A percentile compares a stretch with the other conserved stretches of the same genome.
phyloP scores from a whole-genome alignment of 2,113 vertebrate species.

The Oxyruncus cristatus region DNA sequence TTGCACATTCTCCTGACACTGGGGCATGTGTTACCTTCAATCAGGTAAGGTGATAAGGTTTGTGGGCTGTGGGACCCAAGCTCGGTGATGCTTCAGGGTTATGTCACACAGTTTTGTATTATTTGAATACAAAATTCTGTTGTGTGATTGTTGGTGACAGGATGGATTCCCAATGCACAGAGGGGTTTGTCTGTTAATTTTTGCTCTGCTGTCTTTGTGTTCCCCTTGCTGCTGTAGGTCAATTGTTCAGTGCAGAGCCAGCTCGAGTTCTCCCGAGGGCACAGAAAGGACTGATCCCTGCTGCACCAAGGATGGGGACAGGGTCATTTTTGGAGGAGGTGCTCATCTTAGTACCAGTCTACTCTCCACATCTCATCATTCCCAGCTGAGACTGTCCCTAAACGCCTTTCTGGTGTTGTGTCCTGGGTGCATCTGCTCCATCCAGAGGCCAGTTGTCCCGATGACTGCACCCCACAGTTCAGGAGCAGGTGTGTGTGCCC shows the following conservation, averaged over 20 bases:
- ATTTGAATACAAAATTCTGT: not conserved
- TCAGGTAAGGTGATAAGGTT: not conserved
- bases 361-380: not conserved
- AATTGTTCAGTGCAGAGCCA: not conserved
- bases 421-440: not conserved
- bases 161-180: not conserved
- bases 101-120: not conserved
- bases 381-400: not conserved
- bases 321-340: not conserved
- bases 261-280: not conserved
- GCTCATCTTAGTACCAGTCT: not conserved
- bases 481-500: not conserved
- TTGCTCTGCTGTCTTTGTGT: not conserved
- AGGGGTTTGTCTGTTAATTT: not conserved
- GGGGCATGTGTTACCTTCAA: not conserved
- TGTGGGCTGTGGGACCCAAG: not conserved
- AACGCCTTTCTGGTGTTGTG: not conserved
- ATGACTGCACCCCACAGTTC: rapidly evolving
- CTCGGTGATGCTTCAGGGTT: not conserved
- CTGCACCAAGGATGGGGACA: not conserved
- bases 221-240: not conserved
- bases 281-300: not conserved
- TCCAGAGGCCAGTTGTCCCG: not conserved
- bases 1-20: not conserved
- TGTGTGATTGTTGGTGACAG: not conserved